These are phyloP conservation scores for Macropis europaea DNA, from an alignment of 2,888 invertebrate species.

Conservation along the genomic window DNA sequence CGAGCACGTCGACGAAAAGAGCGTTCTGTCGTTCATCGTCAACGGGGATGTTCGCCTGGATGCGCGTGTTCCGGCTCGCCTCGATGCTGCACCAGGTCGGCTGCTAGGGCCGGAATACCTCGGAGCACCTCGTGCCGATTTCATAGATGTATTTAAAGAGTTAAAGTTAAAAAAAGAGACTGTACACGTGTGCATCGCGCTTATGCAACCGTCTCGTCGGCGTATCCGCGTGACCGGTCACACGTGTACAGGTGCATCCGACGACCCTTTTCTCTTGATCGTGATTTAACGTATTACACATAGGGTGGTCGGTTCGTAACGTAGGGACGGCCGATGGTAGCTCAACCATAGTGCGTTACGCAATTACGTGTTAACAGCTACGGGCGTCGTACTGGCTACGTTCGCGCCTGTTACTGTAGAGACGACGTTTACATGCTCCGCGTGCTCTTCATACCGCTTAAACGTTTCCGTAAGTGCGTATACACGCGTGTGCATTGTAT, in stretches of 20 bases:
- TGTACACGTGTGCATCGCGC: conserved; percentile 38
- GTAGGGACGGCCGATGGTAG: conserved; percentile 57
- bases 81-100: conserved; percentile 75
- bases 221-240: conserved; percentile 19
- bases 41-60: conserved; percentile 77
- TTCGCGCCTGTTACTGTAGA: conserved; percentile 51
- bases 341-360: conserved; percentile 62
- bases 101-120: conserved; percentile 66
- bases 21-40: conserved; percentile 67
- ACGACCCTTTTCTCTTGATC: conserved; percentile 33
- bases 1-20: conserved; percentile 58
- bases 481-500: conserved; percentile 34
- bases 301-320: conserved; percentile 55
- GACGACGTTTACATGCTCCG: conserved; percentile 13
- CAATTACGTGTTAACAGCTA: conserved; percentile 53
- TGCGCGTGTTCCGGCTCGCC: conserved; percentile 77
- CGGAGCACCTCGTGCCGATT: conserved; percentile 22
- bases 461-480: conserved; percentile 21
- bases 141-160: conserved; percentile 52
- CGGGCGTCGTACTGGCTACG: conserved; percentile 59
- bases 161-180: conserved; percentile 23
- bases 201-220: conserved; percentile 9
- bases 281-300: conserved; percentile 43
- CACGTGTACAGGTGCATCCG: conserved; percentile 41
- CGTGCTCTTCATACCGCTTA: conserved; percentile 4